Conservation (phyloP, 2,797 vertebrate species). For the Cossypha caffra region DNA sequence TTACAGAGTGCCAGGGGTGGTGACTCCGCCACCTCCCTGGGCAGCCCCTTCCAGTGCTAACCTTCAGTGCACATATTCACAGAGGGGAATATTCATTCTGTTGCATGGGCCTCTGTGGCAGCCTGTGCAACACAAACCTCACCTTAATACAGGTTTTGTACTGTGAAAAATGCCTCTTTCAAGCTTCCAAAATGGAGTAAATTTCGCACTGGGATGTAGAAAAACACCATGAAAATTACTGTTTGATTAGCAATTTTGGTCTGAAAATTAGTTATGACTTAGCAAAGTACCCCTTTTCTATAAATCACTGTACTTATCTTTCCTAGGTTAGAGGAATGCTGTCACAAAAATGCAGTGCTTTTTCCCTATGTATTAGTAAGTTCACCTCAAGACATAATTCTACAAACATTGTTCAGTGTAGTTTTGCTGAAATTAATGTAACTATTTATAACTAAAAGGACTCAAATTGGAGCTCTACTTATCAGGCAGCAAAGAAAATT, state of each 20-base stretch:
- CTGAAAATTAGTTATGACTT: not conserved
- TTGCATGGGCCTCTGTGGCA: not conserved
- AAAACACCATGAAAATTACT: not conserved
- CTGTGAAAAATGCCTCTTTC: not conserved
- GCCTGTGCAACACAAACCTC: not conserved
- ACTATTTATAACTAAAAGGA: not conserved
- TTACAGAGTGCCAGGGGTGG: not conserved
- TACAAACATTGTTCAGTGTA: not conserved
- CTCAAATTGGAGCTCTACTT: not conserved
- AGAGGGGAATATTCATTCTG: not conserved
- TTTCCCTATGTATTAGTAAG: not conserved
- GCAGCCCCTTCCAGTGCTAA: not conserved
- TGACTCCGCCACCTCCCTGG: not conserved
- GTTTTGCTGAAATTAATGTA: constrained; percentile 9
- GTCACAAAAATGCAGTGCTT: not conserved
- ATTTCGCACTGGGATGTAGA: not conserved
- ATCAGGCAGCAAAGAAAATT: not conserved
- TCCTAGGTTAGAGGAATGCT: not conserved
- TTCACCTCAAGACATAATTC: not conserved
- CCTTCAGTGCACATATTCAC: not conserved
- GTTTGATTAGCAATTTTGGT: not conserved
- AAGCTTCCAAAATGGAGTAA: not conserved
- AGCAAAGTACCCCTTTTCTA: not conserved
- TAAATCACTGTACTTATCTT: not conserved
- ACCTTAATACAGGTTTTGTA: not conserved